Percentiles rank a stretch among this genome's conserved stretches.
phyloP scores from a whole-genome alignment of 2,113 vertebrate species.

The Campylomormyrus numenius region DNA sequence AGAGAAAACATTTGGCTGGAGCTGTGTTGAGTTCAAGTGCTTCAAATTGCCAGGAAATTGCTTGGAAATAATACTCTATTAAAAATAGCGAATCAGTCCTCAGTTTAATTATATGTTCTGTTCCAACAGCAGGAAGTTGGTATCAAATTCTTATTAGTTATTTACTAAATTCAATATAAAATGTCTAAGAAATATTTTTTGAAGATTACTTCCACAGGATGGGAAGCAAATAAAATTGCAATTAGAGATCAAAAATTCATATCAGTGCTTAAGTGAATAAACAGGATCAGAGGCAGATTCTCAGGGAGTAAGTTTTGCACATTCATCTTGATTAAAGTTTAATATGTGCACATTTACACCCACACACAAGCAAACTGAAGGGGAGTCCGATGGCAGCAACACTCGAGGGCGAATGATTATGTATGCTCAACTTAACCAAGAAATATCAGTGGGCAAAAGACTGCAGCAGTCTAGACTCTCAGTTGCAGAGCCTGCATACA shows the following conservation, averaged over 20 bases:
- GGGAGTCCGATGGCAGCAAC: conserved; percentile 21
- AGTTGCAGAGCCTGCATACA: background rate
- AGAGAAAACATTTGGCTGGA: conserved; percentile 40
- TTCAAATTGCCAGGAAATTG: conserved; percentile 47
- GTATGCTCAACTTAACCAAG: background rate
- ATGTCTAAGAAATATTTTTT: conserved; percentile 1
- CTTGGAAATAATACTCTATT: conserved; percentile 63
- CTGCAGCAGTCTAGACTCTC: background rate
- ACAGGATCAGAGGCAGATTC: conserved; percentile 41
- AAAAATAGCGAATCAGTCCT: conserved; percentile 59
- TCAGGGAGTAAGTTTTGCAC: conserved; percentile 29
- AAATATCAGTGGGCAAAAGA: background rate
- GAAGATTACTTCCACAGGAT: conserved; percentile 42
- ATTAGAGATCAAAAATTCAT: conserved; percentile 37
- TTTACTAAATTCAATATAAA: conserved; percentile 47
- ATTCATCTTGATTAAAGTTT: conserved; percentile 24
- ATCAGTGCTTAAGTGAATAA: conserved; percentile 52
- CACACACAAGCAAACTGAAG: conserved; percentile 35
- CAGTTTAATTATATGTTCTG: conserved; percentile 57
- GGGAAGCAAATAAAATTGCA: conserved; percentile 40
- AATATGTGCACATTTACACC: conserved; percentile 26
- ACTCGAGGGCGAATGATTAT: conserved; percentile 3
- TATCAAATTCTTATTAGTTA: conserved; percentile 59
- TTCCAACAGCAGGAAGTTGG: conserved; percentile 46
- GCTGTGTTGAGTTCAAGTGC: conserved; percentile 58